Percentiles rank a stretch among this genome's conserved stretches.
Evolutionary conservation across 2,113 vertebrate genomes (phyloP).

Genomic region (Pseudopipra pipra): DNA sequence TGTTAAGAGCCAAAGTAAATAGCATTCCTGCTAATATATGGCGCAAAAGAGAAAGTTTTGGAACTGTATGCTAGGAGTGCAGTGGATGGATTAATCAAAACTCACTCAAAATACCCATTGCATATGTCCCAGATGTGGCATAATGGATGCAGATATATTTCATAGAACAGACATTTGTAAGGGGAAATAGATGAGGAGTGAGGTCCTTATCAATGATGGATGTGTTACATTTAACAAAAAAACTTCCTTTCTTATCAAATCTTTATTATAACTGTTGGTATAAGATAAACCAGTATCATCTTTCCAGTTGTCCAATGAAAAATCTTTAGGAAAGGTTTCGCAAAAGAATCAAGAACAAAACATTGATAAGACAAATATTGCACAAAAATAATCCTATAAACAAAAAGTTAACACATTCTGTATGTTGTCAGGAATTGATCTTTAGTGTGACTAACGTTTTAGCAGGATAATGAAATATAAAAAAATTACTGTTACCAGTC

Average conservation of each 20-base stretch:
- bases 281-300: not conserved
- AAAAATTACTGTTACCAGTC: not conserved
- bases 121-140: not conserved
- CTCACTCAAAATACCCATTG: not conserved
- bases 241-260: not conserved
- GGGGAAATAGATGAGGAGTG: not conserved
- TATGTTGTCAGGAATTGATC: not conserved
- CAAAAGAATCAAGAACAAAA: not conserved
- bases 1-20: not conserved
- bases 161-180: not conserved
- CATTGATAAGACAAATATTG: not conserved
- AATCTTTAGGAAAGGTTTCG: not conserved
- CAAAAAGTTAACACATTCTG: not conserved
- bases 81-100: not conserved
- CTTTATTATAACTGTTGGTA: not conserved
- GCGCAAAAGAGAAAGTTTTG: not conserved
- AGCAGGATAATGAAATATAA: not conserved
- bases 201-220: not conserved
- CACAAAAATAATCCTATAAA: not conserved
- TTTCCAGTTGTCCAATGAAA: not conserved
- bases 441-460: not conserved
- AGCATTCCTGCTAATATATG: not conserved
- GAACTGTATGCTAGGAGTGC: not conserved
- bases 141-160: not conserved
- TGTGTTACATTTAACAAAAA: not conserved